Evolutionary conservation across 2,113 vertebrate species (phyloP).

Genomic region (Grus americana): DNA sequence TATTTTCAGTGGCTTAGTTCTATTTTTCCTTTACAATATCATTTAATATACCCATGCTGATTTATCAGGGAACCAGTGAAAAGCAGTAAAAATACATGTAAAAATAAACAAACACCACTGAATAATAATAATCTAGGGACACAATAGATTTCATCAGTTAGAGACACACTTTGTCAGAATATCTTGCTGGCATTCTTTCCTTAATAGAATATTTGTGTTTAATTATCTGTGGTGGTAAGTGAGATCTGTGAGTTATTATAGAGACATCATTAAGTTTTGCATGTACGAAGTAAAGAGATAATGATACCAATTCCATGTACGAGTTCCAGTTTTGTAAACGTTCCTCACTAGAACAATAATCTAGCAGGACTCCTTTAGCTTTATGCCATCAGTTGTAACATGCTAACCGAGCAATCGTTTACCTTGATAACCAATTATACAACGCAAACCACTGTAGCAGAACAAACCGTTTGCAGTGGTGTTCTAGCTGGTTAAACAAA

Average conservation of each 20-base stretch:
- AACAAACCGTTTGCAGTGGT: not conserved
- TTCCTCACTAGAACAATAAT: not conserved
- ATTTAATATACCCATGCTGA: fast-evolving
- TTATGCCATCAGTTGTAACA: not conserved
- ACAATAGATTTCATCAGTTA: not conserved
- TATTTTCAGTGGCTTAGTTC: not conserved
- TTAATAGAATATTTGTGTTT: not conserved
- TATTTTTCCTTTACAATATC: not conserved
- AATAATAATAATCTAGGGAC: not conserved
- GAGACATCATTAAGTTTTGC: not conserved
- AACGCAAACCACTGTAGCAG: not conserved
- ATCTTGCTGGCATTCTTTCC: not conserved
- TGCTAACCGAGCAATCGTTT: not conserved
- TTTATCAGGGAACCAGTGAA: not conserved
- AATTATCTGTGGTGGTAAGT: not conserved
- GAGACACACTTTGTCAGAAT: not conserved
- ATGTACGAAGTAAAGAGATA: not conserved
- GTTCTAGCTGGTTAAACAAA: not conserved
- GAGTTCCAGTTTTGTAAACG: not conserved
- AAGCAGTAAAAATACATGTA: not conserved
- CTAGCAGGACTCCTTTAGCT: not conserved
- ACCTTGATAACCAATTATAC: not conserved
- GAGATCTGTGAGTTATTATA: not conserved
- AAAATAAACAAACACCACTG: not conserved
- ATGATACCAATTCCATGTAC: not conserved